Conservation (phyloP, 1,140 invertebrate species). For the Caenorhabditis briggsae region DNA sequence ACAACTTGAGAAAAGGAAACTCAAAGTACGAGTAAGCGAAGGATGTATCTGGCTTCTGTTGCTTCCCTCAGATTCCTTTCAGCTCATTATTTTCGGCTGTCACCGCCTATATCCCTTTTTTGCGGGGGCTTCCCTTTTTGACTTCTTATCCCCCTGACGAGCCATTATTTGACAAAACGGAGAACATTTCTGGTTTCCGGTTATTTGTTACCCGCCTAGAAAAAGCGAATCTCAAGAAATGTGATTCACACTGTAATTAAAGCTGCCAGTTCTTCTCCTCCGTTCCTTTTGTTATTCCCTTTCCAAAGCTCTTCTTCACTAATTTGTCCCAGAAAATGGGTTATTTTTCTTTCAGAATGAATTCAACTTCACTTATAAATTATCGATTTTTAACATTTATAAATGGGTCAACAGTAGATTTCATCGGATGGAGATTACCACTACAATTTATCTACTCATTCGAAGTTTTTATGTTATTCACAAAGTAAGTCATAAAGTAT, state of each 20-base stretch:
- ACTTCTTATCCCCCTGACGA: not conserved
- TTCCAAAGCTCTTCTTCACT: not conserved
- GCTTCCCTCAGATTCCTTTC: conserved; percentile 18
- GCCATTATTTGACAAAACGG: not conserved
- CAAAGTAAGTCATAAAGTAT: conserved; percentile 23
- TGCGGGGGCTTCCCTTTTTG: not conserved
- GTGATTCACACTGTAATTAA: conserved; percentile 14
- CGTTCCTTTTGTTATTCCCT: not conserved
- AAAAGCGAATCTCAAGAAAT: not conserved
- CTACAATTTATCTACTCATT: conserved; percentile 1
- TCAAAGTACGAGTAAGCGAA: conserved; percentile 20
- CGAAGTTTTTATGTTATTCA: conserved; percentile 8
- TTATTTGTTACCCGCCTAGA: not conserved
- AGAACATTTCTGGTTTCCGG: not conserved
- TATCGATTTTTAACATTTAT: conserved; percentile 35
- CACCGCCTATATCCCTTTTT: not conserved
- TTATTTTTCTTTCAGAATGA: not conserved
- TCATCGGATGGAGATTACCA: not conserved
- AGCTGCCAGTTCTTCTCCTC: not conserved
- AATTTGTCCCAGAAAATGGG: not conserved
- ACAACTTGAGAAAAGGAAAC: not conserved
- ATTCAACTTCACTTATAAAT: not conserved
- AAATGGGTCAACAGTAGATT: not conserved
- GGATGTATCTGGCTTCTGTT: not conserved
- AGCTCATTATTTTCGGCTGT: conserved; percentile 26